Evolutionary conservation across 2,888 invertebrate species (phyloP).

Genomic region (Pediacus dermestoides): DNA sequence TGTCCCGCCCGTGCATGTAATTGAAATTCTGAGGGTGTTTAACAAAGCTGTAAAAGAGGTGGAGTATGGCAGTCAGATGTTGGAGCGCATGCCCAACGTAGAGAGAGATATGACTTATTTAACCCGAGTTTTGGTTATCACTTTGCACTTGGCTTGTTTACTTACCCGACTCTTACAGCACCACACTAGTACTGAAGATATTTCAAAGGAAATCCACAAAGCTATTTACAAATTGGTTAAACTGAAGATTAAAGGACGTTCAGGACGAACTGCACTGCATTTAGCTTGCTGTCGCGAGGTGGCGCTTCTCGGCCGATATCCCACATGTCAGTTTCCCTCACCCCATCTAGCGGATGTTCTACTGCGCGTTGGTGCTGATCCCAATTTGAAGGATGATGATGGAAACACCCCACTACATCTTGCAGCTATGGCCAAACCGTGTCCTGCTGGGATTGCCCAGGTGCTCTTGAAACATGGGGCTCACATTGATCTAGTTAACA

Average conservation of each 20-base stretch:
- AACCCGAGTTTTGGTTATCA: conserved; percentile 80
- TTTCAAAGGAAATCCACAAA: conserved; percentile 62
- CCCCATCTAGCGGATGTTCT: conserved; percentile 64
- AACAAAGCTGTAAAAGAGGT: conserved; percentile 77
- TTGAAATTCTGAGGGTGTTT: conserved; percentile 80
- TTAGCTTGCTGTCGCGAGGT: conserved; percentile 80
- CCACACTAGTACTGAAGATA: conserved; percentile 38
- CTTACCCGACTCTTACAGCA: conserved; percentile 63
- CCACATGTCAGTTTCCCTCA: conserved; percentile 69
- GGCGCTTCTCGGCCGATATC: conserved; percentile 64
- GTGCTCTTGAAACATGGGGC: conserved; percentile 76
- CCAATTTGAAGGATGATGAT: conserved; percentile 73
- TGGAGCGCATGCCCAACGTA: conserved; percentile 58
- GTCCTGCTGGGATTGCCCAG: conserved; percentile 67
- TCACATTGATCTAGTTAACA: conserved; percentile 79
- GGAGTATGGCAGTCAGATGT: conserved; percentile 60
- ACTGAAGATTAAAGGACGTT: conserved; percentile 59
- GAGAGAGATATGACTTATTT: conserved; percentile 74
- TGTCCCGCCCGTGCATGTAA: conserved; percentile 76
- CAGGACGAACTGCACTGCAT: conserved; percentile 72
- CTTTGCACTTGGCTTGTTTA: conserved; percentile 77
- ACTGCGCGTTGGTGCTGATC: conserved; percentile 77
- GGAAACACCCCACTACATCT: conserved; percentile 88
- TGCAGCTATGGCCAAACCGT: conserved; percentile 70
- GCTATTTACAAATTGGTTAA: conserved; percentile 76